Conservation (phyloP, 2,888 invertebrate genomes). For the Drosophila cognata region DNA sequence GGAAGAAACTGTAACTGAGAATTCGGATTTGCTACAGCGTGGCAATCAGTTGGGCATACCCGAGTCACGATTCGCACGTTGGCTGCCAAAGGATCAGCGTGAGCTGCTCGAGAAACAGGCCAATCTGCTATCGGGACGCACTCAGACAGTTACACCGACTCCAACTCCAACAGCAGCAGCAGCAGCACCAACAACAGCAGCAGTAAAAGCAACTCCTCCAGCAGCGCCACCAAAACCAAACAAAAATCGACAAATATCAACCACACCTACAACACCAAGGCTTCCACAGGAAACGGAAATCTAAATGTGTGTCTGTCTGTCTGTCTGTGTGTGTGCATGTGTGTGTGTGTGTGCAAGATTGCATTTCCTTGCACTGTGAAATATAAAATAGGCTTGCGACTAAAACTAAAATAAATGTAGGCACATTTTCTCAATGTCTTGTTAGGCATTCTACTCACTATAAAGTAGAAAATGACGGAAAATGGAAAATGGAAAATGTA, state of each 20-base stretch:
- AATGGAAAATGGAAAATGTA: not conserved
- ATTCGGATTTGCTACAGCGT: conserved; percentile 77
- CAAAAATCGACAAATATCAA: conserved; percentile 20
- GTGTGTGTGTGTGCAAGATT: conserved; percentile 4
- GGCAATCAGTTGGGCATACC: conserved; percentile 84
- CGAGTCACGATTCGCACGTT: conserved; percentile 83
- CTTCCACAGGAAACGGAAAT: conserved; percentile 84
- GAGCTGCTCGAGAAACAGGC: conserved; percentile 84
- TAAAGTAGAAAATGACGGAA: not conserved
- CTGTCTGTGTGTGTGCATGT: conserved; percentile 31
- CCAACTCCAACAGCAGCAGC: conserved; percentile 21
- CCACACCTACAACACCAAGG: conserved; percentile 45
- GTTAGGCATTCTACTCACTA: not conserved
- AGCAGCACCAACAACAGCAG: conserved; percentile 38
- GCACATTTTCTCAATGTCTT: not conserved
- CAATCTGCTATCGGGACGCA: conserved; percentile 79
- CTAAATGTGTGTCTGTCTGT: conserved; percentile 52
- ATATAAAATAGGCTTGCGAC: conserved; percentile 32
- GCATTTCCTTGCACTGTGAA: not conserved
- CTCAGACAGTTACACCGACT: conserved; percentile 19
- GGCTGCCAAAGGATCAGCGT: conserved; percentile 84
- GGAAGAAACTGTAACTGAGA: conserved; percentile 23
- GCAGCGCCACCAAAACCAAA: conserved; percentile 26
- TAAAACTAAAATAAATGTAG: conserved; percentile 19
- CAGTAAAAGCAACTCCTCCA: conserved; percentile 36